Evolutionary conservation across 2,888 invertebrate species (phyloP).

Genomic region (Meiosimyza decipiens): DNA sequence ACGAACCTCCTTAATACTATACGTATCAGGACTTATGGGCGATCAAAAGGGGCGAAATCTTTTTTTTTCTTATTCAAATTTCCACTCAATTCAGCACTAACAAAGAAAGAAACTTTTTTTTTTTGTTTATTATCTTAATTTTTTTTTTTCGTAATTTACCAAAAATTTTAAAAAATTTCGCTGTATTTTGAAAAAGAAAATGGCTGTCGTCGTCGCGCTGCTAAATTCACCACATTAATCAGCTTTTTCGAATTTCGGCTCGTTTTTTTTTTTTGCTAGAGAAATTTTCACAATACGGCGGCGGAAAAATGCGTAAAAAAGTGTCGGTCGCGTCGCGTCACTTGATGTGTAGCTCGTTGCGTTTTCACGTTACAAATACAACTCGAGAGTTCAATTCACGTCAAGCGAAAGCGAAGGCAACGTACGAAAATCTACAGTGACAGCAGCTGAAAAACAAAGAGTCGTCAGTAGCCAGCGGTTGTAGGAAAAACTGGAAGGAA

Average conservation of each 20-base stretch:
- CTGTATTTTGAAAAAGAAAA: slow-evolving; percentile 28
- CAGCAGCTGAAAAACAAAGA: neutral
- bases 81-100: neutral
- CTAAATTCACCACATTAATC: slow-evolving; percentile 26
- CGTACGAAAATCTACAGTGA: neutral
- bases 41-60: neutral
- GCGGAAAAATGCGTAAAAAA: slow-evolving; percentile 37
- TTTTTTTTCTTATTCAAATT: neutral
- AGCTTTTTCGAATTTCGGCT: slow-evolving; percentile 2
- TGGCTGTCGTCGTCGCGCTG: slow-evolving; percentile 21
- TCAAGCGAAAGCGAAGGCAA: slow-evolving; percentile 1
- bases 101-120: neutral
- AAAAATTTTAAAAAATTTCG: slow-evolving; percentile 7
- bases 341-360: slow-evolving; percentile 2
- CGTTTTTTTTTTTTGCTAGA: neutral
- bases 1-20: too few species aligned
- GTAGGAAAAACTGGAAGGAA: slow-evolving; percentile 28
- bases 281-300: slow-evolving; percentile 18
- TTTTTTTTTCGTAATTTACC: slow-evolving; percentile 4
- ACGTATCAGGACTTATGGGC: too few species aligned
- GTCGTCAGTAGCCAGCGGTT: neutral
- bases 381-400: slow-evolving; percentile 9
- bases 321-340: slow-evolving; percentile 29
- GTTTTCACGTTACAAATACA: slow-evolving; percentile 28
- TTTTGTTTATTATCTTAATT: neutral